Evolutionary conservation across 2,888 invertebrate species (phyloP), one percentile per base, ranked within the genome.

Genomic region (Craniophora ligustri): DNA sequence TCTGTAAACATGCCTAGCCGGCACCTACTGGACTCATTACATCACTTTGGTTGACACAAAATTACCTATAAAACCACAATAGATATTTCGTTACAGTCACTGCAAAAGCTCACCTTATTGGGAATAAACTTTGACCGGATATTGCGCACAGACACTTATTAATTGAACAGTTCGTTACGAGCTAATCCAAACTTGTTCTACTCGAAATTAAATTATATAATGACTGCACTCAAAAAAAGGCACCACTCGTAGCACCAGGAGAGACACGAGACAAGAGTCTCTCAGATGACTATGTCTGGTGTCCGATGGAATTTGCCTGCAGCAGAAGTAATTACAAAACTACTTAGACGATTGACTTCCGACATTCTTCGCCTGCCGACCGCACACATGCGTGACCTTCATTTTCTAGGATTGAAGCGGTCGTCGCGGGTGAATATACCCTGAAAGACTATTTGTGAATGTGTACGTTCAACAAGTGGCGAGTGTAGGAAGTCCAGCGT

Each of bases 401-500:
- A 5, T 34, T 11, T 7, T 5, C n/a, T 6, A 10, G 3, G 11
- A 14, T 13, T n/a, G 6, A 28, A 6, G 26, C 5, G 36, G 6
- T 26, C 1, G 11, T 8, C 5, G 14, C 40, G 35, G 26, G 14
- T 28, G 21, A 38, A n/a, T 16, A 11, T 11, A 30, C 32, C 18
- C 28, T 15, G 21, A 6, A 13, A 28, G 14, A 23, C 5, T 21
- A 13, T 14, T 8, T 7, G 19, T 19, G 21, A 10, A 16, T 10
- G 36, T 38, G 18, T 28, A 47, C 13, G 40, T 26, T 16, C 19
- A 10, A 18, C 31, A 38, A 30, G 23, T 18, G 23, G 26, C 11
- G n/a, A 38, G 19, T 39, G 46, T 34, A 42, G 56, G 61, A 60
- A 42, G 56, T 48, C 10, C 7, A 26, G 26, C 26, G 6, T 26